Percentiles rank a stretch among this genome's conserved stretches.
Conservation (phyloP, 2,888 invertebrate genomes). For the Papilio elwesi region DNA sequence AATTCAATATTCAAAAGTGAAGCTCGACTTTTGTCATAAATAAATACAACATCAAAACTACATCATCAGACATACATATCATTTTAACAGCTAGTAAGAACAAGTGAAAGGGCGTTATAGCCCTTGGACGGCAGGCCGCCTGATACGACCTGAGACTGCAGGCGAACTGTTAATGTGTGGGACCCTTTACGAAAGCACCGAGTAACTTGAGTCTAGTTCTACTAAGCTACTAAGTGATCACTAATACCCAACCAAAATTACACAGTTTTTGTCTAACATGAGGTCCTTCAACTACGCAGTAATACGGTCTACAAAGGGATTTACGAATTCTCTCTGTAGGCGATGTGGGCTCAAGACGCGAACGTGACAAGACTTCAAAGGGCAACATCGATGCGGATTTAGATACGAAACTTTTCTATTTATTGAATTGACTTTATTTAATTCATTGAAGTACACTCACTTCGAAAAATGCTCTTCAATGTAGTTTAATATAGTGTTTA, state of each 20-base stretch:
- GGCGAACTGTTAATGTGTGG: no score
- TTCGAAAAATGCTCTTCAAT: neutral
- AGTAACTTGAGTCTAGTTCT: no score
- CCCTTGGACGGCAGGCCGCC: no score
- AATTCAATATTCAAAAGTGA: no score
- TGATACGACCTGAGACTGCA: no score
- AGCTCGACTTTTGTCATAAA: no score
- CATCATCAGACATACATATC: no score
- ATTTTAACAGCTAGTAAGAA: no score
- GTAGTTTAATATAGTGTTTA: neutral
- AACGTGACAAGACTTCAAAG: slow-evolving; percentile 1
- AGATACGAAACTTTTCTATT: neutral
- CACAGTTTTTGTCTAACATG: neutral
- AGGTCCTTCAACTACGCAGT: neutral
- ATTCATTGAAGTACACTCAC: neutral
- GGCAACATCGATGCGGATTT: neutral
- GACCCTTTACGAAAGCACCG: no score
- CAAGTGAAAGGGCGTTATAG: no score
- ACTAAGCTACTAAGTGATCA: no score
- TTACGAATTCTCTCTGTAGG: slow-evolving; percentile 12
- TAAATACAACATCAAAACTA: no score
- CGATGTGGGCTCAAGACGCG: neutral
- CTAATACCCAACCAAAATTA: neutral
- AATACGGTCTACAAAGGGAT: slow-evolving; percentile 14
- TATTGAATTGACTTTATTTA: slow-evolving; percentile 19